These are phyloP conservation scores for Schizopygopsis malacanthus DNA, from an alignment of 2,797 vertebrate species.

Conservation along the genomic window DNA sequence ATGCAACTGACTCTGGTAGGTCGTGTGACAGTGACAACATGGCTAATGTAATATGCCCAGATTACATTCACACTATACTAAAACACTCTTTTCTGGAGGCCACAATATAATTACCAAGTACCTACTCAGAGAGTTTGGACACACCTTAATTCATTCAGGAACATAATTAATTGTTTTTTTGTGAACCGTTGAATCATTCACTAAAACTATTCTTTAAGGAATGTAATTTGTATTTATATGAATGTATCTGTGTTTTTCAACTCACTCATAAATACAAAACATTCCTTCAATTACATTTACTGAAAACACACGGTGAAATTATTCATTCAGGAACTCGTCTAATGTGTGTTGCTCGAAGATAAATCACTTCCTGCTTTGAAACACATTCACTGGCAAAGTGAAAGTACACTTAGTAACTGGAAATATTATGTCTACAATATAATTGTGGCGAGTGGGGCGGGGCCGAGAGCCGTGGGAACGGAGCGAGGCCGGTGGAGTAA, in stretches of 20 bases:
- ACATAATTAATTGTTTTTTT: neutral
- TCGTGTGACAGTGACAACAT: neutral
- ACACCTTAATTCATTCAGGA: neutral
- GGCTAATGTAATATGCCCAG: neutral
- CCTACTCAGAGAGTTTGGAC: neutral
- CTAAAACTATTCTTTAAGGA: neutral
- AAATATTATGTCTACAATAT: neutral
- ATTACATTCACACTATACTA: neutral
- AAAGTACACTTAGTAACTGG: neutral
- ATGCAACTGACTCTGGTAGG: too few species aligned
- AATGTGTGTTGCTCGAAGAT: neutral
- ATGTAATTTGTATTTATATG: neutral
- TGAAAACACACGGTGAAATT: neutral
- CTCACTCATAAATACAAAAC: neutral
- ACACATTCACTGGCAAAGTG: neutral
- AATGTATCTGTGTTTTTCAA: neutral
- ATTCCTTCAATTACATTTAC: neutral
- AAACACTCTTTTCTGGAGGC: neutral
- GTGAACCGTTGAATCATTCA: neutral
- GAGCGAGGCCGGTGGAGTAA: too few species aligned
- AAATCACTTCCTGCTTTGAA: neutral
- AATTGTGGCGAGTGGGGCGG: too few species aligned
- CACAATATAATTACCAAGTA: neutral
- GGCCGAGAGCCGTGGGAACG: too few species aligned
- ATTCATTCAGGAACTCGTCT: neutral